Evolutionary conservation across 2,888 invertebrate genomes (phyloP).

Genomic region (Lymantria dispar): DNA sequence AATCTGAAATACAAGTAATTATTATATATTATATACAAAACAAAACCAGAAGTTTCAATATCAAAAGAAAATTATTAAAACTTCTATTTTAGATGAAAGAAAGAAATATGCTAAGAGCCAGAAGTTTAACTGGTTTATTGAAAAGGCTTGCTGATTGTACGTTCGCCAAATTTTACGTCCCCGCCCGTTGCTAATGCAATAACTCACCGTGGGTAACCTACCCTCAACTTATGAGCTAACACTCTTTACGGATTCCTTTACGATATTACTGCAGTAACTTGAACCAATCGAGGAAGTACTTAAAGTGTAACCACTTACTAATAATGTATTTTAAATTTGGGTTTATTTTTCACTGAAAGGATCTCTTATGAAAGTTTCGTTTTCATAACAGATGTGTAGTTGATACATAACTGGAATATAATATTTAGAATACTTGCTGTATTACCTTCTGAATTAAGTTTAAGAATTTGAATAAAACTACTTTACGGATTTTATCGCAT

Average conservation of each 20-base stretch:
- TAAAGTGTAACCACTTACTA: constrained; percentile 4
- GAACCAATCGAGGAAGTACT: not conserved
- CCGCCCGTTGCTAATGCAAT: constrained; percentile 23
- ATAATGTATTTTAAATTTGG: not conserved
- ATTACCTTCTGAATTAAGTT: no score
- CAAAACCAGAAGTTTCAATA: no score
- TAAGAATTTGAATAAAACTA: no score
- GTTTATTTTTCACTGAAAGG: not conserved
- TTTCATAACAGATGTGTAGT: no score
- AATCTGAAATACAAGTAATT: no score
- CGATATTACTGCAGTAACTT: constrained; percentile 9
- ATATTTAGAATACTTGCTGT: no score
- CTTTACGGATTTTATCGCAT: no score
- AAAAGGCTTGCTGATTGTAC: constrained; percentile 12
- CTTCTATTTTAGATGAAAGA: not conserved
- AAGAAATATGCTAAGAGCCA: not conserved
- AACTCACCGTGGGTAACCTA: constrained; percentile 17
- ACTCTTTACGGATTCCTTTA: constrained; percentile 13
- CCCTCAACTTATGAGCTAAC: constrained; percentile 18
- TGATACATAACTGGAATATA: no score
- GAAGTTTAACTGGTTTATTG: constrained; percentile 5
- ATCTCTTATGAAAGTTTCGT: no score
- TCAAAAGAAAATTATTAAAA: no score
- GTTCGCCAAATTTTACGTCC: constrained; percentile 23
- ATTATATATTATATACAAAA: no score